These are phyloP conservation scores for Oncopeltus fasciatus DNA, from an alignment of 1,140 invertebrate species.

Conservation along the genomic window DNA sequence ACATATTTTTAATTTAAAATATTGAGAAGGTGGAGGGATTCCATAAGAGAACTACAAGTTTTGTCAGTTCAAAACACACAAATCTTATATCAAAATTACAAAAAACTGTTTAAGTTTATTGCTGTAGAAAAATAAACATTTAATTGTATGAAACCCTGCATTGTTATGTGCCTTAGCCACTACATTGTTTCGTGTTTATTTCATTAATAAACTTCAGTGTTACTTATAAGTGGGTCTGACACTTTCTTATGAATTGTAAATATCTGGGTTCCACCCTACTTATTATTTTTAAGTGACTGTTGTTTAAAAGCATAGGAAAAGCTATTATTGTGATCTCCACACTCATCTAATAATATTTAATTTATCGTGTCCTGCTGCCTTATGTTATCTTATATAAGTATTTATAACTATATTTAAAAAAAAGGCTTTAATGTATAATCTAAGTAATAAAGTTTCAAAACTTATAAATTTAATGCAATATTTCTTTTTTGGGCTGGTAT, in stretches of 20 bases:
- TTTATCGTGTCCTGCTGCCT: not conserved
- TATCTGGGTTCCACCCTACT: not conserved
- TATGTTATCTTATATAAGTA: not conserved
- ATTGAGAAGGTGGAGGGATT: not conserved
- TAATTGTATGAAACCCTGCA: not conserved
- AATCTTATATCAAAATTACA: too few species aligned
- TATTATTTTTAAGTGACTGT: not conserved
- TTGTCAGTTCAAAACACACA: too few species aligned
- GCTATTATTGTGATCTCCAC: not conserved
- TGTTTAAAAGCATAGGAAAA: not conserved
- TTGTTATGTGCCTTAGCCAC: conserved; percentile 1
- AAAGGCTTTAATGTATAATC: not conserved
- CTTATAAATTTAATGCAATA: not conserved
- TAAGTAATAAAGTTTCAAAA: not conserved
- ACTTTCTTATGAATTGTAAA: too few species aligned
- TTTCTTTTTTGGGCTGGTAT: not conserved
- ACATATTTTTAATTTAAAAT: not conserved
- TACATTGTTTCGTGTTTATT: too few species aligned
- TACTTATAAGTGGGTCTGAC: too few species aligned
- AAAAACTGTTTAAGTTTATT: too few species aligned
- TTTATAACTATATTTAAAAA: not conserved
- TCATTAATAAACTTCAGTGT: too few species aligned
- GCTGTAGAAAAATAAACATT: too few species aligned
- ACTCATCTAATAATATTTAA: not conserved
- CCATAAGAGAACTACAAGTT: too few species aligned